Conservation (phyloP, 2,888 invertebrate species). For the Nymphalis c-album region DNA sequence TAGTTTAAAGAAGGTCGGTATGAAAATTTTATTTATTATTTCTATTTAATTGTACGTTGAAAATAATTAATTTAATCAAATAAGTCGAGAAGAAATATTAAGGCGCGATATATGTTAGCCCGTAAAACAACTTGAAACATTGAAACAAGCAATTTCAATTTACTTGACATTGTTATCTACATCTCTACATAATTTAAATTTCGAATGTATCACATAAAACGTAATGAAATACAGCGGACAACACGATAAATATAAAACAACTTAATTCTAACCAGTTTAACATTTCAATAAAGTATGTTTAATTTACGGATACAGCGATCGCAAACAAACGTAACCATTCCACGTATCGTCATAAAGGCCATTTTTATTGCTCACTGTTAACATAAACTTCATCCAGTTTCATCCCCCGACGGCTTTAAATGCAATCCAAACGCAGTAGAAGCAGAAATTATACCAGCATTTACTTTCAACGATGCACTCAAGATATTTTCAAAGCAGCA, state of each 20-base stretch:
- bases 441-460: constrained; percentile 74
- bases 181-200: no score
- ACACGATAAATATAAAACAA: neutral
- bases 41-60: no score
- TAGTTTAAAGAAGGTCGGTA: no score
- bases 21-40: no score
- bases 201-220: neutral
- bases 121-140: no score
- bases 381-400: constrained; percentile 77
- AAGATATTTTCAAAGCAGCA: constrained; percentile 68
- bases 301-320: constrained; percentile 55
- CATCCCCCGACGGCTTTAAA: constrained; percentile 73
- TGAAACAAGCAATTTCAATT: no score
- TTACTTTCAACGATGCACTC: constrained; percentile 80
- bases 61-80: no score
- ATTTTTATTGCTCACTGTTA: constrained; percentile 78
- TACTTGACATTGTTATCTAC: no score
- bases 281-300: constrained; percentile 42
- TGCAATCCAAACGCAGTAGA: constrained; percentile 77
- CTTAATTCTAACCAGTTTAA: constrained; percentile 11
- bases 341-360: constrained; percentile 79
- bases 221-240: neutral
- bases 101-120: no score
- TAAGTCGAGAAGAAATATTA: no score
- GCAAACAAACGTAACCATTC: constrained; percentile 71